These are phyloP conservation scores for Tetragonula carbonaria DNA, from an alignment of 2,888 invertebrate species.

Conservation along the genomic window DNA sequence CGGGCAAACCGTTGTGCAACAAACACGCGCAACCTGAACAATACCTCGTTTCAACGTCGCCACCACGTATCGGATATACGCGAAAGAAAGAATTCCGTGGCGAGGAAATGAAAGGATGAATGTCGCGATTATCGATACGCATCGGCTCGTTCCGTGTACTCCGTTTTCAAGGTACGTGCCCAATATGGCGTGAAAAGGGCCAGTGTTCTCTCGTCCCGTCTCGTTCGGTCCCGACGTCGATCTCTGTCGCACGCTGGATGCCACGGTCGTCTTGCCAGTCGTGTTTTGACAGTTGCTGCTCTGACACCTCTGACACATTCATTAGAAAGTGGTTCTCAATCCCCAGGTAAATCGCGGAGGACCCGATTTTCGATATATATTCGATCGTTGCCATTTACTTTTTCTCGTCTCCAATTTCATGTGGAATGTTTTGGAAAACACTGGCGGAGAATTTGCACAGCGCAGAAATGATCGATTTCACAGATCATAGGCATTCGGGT, in stretches of 20 bases:
- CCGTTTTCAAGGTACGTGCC: constrained; percentile 72
- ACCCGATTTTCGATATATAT: not conserved
- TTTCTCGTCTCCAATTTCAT: not conserved
- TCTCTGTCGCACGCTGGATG: constrained; percentile 69
- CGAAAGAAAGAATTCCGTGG: constrained; percentile 53
- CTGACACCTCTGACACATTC: constrained; percentile 83
- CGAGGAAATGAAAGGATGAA: constrained; percentile 63
- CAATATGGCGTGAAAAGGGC: constrained; percentile 77
- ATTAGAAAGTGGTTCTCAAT: constrained; percentile 83
- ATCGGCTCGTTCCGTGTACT: constrained; percentile 68
- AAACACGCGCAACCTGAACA: constrained; percentile 54
- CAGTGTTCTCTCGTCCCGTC: constrained; percentile 47
- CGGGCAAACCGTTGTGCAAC: constrained; percentile 62
- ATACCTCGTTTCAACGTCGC: constrained; percentile 39
- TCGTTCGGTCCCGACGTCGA: constrained; percentile 36
- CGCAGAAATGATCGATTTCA: not conserved
- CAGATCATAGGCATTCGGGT: not conserved
- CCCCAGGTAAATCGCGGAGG: not conserved
- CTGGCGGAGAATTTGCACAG: not conserved
- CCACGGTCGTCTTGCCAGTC: constrained; percentile 72
- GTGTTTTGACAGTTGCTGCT: constrained; percentile 84
- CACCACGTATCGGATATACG: constrained; percentile 16
- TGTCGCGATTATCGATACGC: constrained; percentile 79
- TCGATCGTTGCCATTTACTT: not conserved
- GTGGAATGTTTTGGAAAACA: not conserved